Conservation (phyloP, 2,888 invertebrate species). For the Parnassius mnemosyne region DNA sequence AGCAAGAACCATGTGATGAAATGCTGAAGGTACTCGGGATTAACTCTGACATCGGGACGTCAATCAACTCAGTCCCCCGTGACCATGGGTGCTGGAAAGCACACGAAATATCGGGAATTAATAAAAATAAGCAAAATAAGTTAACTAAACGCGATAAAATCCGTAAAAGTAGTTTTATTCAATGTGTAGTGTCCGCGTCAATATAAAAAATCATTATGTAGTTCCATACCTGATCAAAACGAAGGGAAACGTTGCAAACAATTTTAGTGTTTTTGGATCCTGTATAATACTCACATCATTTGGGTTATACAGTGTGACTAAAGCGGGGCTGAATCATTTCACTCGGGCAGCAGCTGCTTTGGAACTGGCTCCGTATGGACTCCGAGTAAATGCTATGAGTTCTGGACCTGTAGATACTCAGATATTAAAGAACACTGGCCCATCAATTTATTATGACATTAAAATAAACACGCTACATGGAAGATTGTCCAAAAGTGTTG, state of each 20-base stretch:
- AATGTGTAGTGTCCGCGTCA: no score
- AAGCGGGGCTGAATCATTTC: slow-evolving; percentile 87
- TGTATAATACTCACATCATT: not conserved
- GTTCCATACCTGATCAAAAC: slow-evolving; percentile 37
- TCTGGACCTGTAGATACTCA: slow-evolving; percentile 85
- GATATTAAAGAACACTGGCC: slow-evolving; percentile 39
- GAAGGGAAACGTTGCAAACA: slow-evolving; percentile 88
- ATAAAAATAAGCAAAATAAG: no score
- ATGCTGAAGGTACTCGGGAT: no score
- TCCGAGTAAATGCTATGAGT: slow-evolving; percentile 85
- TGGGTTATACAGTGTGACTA: slow-evolving; percentile 82
- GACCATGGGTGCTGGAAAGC: no score
- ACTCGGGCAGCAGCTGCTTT: slow-evolving; percentile 86
- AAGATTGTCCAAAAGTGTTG: slow-evolving; percentile 34
- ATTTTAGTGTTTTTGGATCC: slow-evolving; percentile 84
- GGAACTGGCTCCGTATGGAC: slow-evolving; percentile 77
- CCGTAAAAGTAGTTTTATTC: no score
- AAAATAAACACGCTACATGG: slow-evolving; percentile 27
- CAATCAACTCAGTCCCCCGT: no score
- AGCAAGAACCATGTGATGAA: no score
- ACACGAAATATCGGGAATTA: no score
- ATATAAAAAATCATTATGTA: no score
- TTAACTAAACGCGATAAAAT: no score
- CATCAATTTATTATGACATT: not conserved
- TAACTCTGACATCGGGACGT: no score